These are phyloP conservation scores for Torymus tubicola DNA, from an alignment of 2,888 invertebrate genomes.

Conservation along the genomic window DNA sequence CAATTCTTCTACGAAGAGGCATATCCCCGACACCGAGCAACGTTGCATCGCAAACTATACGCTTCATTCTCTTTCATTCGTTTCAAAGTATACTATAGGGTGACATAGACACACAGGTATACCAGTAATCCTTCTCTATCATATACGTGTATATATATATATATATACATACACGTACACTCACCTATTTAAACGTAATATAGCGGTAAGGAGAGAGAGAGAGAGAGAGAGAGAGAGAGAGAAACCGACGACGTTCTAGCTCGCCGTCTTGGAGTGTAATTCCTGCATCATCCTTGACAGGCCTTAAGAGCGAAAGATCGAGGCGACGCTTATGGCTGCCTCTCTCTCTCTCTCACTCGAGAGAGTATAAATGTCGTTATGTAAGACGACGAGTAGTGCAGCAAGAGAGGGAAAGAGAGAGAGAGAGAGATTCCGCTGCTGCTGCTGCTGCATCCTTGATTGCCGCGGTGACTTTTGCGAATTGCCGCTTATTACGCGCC, in stretches of 20 bases:
- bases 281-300: conserved; percentile 19
- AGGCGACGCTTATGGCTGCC: not conserved
- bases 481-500: conserved; percentile 7
- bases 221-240: not conserved
- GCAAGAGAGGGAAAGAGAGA: not conserved
- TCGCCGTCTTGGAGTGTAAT: not conserved
- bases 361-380: not conserved
- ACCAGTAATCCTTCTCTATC: not conserved
- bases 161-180: too few relatives aligned
- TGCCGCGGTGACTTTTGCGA: conserved; percentile 20
- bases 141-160: too few relatives aligned
- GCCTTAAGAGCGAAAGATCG: conserved; percentile 13
- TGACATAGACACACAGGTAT: conserved; percentile 4
- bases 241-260: not conserved
- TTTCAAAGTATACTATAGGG: not conserved
- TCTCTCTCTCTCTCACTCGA: too few relatives aligned
- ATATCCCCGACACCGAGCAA: conserved; percentile 27
- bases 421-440: not conserved
- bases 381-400: not conserved
- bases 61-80: conserved; percentile 2
- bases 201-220: not conserved
- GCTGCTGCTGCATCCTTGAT: conserved; percentile 18
- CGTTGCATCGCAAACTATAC: conserved; percentile 17
- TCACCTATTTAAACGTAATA: not conserved
- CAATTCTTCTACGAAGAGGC: conserved; percentile 45